Conservation (phyloP, 2,888 invertebrate genomes). For the Acronicta alni region DNA sequence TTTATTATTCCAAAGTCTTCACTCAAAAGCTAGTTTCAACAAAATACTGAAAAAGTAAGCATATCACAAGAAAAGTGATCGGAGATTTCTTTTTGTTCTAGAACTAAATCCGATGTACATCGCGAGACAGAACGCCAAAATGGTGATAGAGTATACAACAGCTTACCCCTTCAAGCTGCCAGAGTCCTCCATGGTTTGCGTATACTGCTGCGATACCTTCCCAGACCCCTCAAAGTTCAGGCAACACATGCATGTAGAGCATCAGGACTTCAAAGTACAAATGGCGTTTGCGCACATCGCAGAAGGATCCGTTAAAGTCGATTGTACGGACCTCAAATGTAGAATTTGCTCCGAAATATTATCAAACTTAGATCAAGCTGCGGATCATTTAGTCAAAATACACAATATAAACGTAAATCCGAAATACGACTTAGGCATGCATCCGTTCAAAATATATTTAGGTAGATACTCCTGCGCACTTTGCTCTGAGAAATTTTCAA, state of each 20-base stretch:
- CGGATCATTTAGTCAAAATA: slow-evolving; percentile 51
- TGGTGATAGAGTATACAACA: slow-evolving; percentile 58
- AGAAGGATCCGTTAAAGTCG: slow-evolving; percentile 60
- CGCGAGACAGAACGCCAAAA: slow-evolving; percentile 60
- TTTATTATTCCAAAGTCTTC: not conserved
- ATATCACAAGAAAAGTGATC: slow-evolving; percentile 44
- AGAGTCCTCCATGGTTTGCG: slow-evolving; percentile 58
- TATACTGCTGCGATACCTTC: slow-evolving; percentile 64
- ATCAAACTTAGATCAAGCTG: slow-evolving; percentile 44
- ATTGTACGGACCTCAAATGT: slow-evolving; percentile 59
- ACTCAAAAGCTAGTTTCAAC: not conserved
- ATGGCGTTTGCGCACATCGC: slow-evolving; percentile 59
- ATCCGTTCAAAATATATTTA: slow-evolving; percentile 59
- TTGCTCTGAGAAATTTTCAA: slow-evolving; percentile 59
- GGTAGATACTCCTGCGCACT: slow-evolving; percentile 59
- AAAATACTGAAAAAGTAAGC: not conserved
- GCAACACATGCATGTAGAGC: slow-evolving; percentile 61
- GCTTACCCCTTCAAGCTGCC: slow-evolving; percentile 64
- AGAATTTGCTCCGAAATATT: slow-evolving; percentile 54
- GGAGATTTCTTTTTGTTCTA: slow-evolving; percentile 64
- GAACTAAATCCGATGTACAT: slow-evolving; percentile 55
- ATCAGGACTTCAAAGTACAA: slow-evolving; percentile 54
- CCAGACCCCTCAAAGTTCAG: slow-evolving; percentile 62
- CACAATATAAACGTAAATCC: slow-evolving; percentile 55
- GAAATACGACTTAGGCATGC: slow-evolving; percentile 57